phyloP scores from a whole-genome alignment of 53 echinoderm and acorn worm species.

The Henricia sp. region DNA sequence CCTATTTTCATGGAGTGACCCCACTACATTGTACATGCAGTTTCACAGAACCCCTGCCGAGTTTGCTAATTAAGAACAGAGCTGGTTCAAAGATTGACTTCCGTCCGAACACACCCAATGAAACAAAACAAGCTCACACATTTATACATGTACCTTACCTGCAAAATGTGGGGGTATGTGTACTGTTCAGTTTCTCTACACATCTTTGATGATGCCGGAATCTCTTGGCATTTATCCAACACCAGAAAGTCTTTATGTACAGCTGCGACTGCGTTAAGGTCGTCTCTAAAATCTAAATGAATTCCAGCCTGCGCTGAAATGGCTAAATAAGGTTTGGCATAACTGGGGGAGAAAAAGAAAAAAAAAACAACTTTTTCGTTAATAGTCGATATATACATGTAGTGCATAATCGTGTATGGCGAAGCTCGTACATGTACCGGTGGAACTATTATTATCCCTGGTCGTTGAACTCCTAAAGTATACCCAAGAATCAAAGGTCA shows the following conservation, averaged over 20 bases:
- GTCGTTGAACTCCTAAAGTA: too few species aligned
- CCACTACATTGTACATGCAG: too few species aligned
- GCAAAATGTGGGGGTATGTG: slow-evolving; percentile 85
- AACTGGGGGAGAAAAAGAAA: slow-evolving; percentile 8
- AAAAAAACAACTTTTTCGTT: not conserved
- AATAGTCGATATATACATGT: not conserved
- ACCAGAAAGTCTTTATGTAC: slow-evolving; percentile 76
- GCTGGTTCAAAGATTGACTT: too few species aligned
- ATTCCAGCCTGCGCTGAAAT: slow-evolving; percentile 90
- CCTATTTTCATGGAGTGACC: too few species aligned
- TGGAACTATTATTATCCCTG: too few species aligned
- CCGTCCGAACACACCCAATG: too few species aligned
- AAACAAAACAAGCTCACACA: too few species aligned
- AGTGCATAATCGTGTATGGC: not conserved
- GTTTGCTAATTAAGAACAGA: too few species aligned
- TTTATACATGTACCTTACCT: slow-evolving; percentile 73
- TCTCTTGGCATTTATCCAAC: slow-evolving; percentile 76
- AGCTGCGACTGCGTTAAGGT: slow-evolving; percentile 70
- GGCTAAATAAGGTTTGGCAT: slow-evolving; percentile 72
- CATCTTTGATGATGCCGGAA: slow-evolving; percentile 63
- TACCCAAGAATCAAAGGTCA: too few species aligned
- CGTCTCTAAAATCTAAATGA: slow-evolving; percentile 76
- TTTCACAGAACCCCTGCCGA: too few species aligned
- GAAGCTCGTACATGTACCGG: not conserved
- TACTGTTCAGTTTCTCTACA: slow-evolving; percentile 71